Percentiles rank a stretch among this genome's conserved stretches.
Conservation (phyloP, 2,888 invertebrate species). For the Adelphocoris suturalis region DNA sequence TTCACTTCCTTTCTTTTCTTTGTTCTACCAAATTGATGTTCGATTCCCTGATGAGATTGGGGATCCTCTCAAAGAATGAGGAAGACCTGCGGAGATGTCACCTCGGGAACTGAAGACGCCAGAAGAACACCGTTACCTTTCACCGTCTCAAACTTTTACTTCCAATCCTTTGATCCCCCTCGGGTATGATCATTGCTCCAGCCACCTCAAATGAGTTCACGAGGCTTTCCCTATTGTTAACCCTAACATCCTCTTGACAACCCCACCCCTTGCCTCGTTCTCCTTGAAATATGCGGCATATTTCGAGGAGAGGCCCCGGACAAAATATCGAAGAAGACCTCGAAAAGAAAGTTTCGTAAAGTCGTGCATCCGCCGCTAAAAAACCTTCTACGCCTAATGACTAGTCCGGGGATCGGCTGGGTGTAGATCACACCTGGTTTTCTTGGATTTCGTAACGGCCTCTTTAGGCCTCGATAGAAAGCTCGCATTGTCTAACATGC, state of each 20-base stretch:
- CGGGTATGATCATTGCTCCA: not conserved
- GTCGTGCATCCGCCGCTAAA: not conserved
- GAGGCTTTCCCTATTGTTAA: slow-evolving; percentile 24
- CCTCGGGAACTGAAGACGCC: slow-evolving; percentile 18
- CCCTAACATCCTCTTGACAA: not conserved
- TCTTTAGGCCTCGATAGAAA: slow-evolving; percentile 36
- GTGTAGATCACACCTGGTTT: slow-evolving; percentile 1
- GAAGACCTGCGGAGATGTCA: not conserved
- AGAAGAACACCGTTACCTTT: not conserved
- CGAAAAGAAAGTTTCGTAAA: not conserved
- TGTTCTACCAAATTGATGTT: too few species aligned
- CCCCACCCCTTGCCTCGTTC: not conserved
- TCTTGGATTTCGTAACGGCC: not conserved
- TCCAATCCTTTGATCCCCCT: not conserved
- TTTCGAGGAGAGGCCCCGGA: not conserved
- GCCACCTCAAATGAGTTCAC: slow-evolving; percentile 12
- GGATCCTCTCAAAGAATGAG: not conserved
- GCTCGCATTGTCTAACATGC: not conserved
- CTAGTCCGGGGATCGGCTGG: not conserved
- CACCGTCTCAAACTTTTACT: not conserved
- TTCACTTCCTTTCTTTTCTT: too few species aligned
- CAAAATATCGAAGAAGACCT: not conserved
- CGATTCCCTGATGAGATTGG: too few species aligned
- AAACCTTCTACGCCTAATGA: not conserved
- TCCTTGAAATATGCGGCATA: not conserved